Base-by-base conservation (phyloP, 2,888 invertebrate species). In the Eurytoma adleriae region DNA sequence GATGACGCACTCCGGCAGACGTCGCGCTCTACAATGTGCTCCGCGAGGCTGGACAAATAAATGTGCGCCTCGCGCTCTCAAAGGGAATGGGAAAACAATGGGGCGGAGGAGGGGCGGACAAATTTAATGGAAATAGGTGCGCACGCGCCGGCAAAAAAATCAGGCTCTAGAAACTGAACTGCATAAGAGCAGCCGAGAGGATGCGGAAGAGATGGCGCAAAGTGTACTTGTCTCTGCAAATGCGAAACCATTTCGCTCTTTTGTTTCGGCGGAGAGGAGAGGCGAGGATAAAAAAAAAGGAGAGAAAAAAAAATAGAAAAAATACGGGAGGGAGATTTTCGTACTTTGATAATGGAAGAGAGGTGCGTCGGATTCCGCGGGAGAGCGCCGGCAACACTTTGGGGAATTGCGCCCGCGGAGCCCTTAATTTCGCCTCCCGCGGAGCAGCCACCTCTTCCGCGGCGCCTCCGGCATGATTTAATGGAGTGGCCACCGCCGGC, bases 311-410 rank as follows among this genome's bases (percentile, higher is more conserved):
- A 14, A 7, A 18, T 4, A 1, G 66, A 40, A 14, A 16, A 20
- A 67, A 50, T 64, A 48, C 18, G 7, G 7, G 1, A 62, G 13
- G 13, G 18, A 27, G 18, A 24, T 54, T 54, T 13, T 5, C 61
- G 67, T 68, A 18, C 68, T 30, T 56, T 54, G 56, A 69, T 70
- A 70, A 69, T 69, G 69, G 57, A 69, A n/a, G n/a, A 30, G 18
- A 10, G 24, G 13, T n/a, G 13, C 1, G 50, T 10, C 57, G 20
- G 57, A 2, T 57, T n/a, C n/a, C 16, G 5, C 57, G 18, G 57
- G 57, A 4, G 10, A 24, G 3, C 10, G n/a, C n/a, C n/a, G 5
- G 64, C 64, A 40, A 64, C 64, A 40, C 64, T 64, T 64, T 40
- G n/a, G 64, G 64, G 64, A 64, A 64, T 64, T 64, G 64, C 18